Evolutionary conservation across 2,113 vertebrate species (phyloP).

Genomic region (Petaurus breviceps): DNA sequence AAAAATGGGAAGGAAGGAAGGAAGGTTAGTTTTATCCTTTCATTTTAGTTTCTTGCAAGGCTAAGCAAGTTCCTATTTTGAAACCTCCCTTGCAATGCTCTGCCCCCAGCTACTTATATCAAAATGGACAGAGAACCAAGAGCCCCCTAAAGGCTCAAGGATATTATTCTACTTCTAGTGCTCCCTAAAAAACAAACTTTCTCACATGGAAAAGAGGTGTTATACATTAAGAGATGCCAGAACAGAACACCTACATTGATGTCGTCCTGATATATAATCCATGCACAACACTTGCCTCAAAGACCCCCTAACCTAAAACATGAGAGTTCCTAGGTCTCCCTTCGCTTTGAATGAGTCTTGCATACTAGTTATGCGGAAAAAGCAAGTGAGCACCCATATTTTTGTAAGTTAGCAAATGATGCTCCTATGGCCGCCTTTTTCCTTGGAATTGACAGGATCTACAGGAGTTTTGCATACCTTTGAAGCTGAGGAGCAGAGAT

Average conservation of each 20-base stretch:
- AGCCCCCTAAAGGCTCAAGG: constrained; percentile 13
- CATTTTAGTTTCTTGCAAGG: not conserved
- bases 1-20: not conserved
- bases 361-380: not conserved
- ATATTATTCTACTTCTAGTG: not conserved
- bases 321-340: not conserved
- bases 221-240: not conserved
- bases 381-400: not conserved
- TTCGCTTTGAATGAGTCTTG: not conserved
- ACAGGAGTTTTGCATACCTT: not conserved
- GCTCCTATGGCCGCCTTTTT: not conserved
- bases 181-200: not conserved
- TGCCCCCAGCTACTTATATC: not conserved
- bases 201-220: not conserved
- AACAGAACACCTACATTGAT: not conserved
- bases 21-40: constrained; percentile 9
- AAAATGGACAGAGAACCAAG: not conserved
- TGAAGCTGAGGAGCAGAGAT: not conserved
- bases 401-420: not conserved
- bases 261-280: not conserved
- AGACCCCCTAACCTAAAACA: not conserved
- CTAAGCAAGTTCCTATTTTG: constrained; percentile 19
- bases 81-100: not conserved
- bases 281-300: not conserved
- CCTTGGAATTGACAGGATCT: not conserved